phyloP scores from a whole-genome alignment of 2,797 vertebrate genomes.

The Cyclura pinguis region DNA sequence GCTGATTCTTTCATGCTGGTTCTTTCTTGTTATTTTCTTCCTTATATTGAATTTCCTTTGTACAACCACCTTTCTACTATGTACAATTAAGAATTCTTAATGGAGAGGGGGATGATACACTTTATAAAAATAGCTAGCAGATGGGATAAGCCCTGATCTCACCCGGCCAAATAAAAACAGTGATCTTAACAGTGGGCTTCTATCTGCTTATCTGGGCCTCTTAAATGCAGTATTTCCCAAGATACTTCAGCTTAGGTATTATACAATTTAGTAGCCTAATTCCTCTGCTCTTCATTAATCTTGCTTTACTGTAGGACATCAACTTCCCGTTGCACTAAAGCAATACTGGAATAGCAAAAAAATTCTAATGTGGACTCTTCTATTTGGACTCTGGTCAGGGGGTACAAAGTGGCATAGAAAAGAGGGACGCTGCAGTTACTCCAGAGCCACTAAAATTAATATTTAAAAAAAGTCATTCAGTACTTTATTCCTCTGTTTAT shows the following conservation, averaged over 20 bases:
- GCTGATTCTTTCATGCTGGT: too few relatives aligned
- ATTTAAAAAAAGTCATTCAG: neutral
- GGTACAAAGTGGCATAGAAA: neutral
- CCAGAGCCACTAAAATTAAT: neutral
- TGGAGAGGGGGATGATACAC: neutral
- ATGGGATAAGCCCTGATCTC: neutral
- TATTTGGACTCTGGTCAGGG: neutral
- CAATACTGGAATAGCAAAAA: neutral
- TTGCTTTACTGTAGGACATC: neutral
- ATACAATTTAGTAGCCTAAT: neutral
- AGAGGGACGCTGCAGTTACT: neutral
- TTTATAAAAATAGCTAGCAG: slow-evolving; percentile 15
- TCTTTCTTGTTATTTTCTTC: too few relatives aligned
- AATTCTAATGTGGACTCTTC: neutral
- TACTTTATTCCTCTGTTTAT: too few relatives aligned
- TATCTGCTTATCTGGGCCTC: neutral
- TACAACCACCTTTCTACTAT: too few relatives aligned
- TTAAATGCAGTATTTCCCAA: neutral
- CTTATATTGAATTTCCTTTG: too few relatives aligned
- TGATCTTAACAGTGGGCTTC: neutral
- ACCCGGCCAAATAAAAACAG: neutral
- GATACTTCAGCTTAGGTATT: neutral
- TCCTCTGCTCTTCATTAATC: slow-evolving; percentile 2
- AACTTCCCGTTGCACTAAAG: neutral
- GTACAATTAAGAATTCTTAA: neutral